These are phyloP conservation scores for Telmatherina bonti DNA, from an alignment of 2,797 vertebrate genomes.

Conservation along the genomic window DNA sequence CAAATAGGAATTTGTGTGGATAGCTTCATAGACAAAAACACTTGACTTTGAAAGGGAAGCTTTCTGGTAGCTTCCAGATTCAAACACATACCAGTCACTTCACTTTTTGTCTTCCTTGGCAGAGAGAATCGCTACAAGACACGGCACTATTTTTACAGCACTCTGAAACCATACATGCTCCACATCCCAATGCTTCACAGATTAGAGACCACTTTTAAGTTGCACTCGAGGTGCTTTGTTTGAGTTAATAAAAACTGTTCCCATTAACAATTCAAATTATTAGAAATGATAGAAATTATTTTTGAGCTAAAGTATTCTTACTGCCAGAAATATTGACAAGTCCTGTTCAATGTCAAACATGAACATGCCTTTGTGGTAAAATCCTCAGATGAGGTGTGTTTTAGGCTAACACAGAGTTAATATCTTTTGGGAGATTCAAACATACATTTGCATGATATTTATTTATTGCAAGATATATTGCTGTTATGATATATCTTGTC, in stretches of 20 bases:
- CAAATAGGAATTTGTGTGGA: background rate
- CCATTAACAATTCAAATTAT: background rate
- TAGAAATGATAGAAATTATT: too few species aligned
- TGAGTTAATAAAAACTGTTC: slow-evolving; percentile 1
- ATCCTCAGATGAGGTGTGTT: background rate
- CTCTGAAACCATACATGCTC: slow-evolving; percentile 14
- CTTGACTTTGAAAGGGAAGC: background rate
- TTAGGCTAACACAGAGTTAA: background rate
- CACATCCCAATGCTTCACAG: background rate
- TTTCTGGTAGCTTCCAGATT: background rate
- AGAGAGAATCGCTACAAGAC: slow-evolving; percentile 15
- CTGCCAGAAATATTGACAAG: background rate
- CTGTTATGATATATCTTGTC: background rate
- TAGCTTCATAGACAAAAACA: background rate
- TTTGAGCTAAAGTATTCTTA: background rate
- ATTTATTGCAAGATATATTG: too few species aligned
- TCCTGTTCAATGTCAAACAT: background rate
- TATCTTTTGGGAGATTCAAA: background rate
- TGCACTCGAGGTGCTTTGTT: slow-evolving; percentile 20
- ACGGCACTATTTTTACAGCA: slow-evolving; percentile 5
- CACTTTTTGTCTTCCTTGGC: background rate
- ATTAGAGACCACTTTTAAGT: slow-evolving; percentile 16
- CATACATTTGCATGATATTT: slow-evolving; percentile 6
- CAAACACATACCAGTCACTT: background rate
- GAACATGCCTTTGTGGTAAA: background rate